These are phyloP conservation scores for Macrobrachium rosenbergii DNA, from an alignment of 1,140 invertebrate species.

Conservation along the genomic window DNA sequence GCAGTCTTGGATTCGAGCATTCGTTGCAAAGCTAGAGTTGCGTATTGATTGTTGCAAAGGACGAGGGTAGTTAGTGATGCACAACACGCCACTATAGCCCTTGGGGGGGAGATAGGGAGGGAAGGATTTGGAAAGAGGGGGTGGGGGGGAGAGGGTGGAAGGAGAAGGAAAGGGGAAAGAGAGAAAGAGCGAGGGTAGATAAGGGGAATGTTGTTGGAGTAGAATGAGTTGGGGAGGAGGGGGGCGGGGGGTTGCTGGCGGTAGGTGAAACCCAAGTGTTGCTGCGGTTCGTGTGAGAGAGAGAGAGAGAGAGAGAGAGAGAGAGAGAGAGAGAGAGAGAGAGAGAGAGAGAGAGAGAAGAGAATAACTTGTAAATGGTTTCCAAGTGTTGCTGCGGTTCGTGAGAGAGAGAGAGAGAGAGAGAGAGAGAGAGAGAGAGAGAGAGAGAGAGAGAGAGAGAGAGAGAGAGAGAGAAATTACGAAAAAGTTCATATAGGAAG, in stretches of 20 bases:
- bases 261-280: too few species aligned
- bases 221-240: slow-evolving; percentile 12
- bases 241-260: too few species aligned
- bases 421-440: slow-evolving; percentile 3
- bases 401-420: background rate
- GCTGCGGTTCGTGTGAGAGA: too few species aligned
- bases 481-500: too few species aligned
- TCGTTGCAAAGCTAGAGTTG: background rate
- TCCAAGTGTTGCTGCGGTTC: too few species aligned
- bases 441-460: background rate
- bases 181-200: background rate
- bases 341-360: background rate
- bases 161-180: background rate
- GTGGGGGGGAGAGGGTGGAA: background rate
- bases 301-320: background rate
- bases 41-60: slow-evolving; percentile 42
- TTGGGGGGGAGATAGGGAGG: too few species aligned
- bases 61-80: slow-evolving; percentile 40
- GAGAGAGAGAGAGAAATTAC: background rate
- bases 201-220: background rate
- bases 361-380: too few species aligned
- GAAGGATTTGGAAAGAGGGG: background rate
- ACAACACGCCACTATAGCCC: slow-evolving; percentile 14
- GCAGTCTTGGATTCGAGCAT: too few species aligned
- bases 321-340: slow-evolving; percentile 12